Evolutionary conservation across 2,113 vertebrate genomes (phyloP), one percentile per base, ranked within the genome.

Genomic region (Collichthys lucidus): DNA sequence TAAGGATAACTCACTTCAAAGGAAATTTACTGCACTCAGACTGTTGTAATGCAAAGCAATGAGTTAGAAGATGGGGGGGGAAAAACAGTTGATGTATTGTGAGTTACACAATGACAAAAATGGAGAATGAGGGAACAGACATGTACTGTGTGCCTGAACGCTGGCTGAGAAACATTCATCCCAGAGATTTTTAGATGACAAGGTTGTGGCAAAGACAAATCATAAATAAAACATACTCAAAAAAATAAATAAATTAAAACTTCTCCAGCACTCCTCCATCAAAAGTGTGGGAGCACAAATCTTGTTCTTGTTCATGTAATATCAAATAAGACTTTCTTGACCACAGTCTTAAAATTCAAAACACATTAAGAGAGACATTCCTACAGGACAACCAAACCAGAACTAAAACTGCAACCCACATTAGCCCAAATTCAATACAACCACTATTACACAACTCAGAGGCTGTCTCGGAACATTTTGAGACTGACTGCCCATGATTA

Each of bases 1-100:
- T 75, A n/a, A 80, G 81, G 62, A 74, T 86, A 82, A 79, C 76
- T 65, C 67, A 79, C 86, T 80, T 83, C 76, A 91, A 86, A 87
- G 68, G 73, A 49, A 86, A 73, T 55, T 24, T 52, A 53, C 47
- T 70, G 56, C 66, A 55, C 19, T 72, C 47, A 47, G 47, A 50
- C 35, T 14, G 73, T 50, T 67, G 26, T 19, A 47, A 84, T 17
- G n/a, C 17, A 57, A 73, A 55, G 40, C 12, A 78, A 17, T 44
- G 57, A 82, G 35, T 72, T 5, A 29, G 24, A n/a, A 55, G 12
- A 70, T 0, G 35, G 35, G 8, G n/a, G n/a, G 40, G 67, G 59
- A 59, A 46, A 64, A n/a, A 66, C 26, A 53, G 8, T 1, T 16
- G n/a, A 68, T 29, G 35, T 73, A 57, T 74, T 35, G 24, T 74